Evolutionary conservation across 2,888 invertebrate species (phyloP).

Genomic region (Seira musarum): DNA sequence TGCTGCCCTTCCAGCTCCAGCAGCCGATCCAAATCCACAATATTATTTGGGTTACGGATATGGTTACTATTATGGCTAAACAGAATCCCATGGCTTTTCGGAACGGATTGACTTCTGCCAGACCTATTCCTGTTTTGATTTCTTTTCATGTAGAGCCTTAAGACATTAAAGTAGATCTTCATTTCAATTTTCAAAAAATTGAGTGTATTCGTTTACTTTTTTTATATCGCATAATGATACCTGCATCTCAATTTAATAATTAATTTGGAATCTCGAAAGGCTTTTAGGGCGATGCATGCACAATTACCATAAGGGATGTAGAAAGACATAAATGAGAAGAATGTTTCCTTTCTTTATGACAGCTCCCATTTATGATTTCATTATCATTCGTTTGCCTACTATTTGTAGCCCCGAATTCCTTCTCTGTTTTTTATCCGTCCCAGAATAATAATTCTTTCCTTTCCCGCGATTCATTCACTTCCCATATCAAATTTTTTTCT

Average conservation of each 20-base stretch:
- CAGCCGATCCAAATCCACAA: conserved; percentile 34
- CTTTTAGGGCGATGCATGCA: too few relatives aligned
- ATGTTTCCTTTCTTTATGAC: too few relatives aligned
- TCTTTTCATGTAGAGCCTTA: too few relatives aligned
- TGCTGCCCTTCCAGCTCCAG: conserved; percentile 31
- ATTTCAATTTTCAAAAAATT: too few relatives aligned
- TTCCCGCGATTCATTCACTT: conserved; percentile 9
- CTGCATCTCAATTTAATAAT: too few relatives aligned
- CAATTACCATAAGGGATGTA: too few relatives aligned
- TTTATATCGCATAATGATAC: too few relatives aligned
- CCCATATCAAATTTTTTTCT: neutral
- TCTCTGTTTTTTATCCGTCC: neutral
- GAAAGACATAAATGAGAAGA: too few relatives aligned
- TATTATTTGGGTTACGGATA: conserved; percentile 25
- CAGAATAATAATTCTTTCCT: neutral
- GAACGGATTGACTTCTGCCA: neutral
- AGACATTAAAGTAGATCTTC: too few relatives aligned
- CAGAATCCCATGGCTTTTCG: neutral
- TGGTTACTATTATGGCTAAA: neutral
- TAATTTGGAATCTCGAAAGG: too few relatives aligned
- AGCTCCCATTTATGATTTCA: neutral
- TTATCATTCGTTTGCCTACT: conserved; percentile 18
- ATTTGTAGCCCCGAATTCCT: neutral
- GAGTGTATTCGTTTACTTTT: too few relatives aligned
- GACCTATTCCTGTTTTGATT: too few relatives aligned